A percentile compares a stretch with the other conserved stretches of the same genome.
phyloP scores from a whole-genome alignment of 2,888 invertebrate species.

The Diploptera punctata region DNA sequence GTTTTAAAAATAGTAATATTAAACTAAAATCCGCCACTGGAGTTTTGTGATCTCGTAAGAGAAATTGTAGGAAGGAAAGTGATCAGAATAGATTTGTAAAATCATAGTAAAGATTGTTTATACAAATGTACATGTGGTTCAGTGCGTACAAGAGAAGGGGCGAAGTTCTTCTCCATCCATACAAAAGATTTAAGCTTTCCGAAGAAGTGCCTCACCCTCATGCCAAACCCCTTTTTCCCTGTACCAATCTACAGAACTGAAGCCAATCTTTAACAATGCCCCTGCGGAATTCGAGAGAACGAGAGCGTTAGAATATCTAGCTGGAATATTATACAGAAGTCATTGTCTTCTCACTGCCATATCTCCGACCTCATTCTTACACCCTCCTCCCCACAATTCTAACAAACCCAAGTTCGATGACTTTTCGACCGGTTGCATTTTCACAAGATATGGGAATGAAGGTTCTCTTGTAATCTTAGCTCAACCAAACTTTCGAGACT shows the following conservation, averaged over 20 bases:
- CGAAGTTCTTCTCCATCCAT: neutral
- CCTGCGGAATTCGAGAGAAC: neutral
- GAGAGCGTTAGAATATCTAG: neutral
- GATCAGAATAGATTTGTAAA: too few relatives aligned
- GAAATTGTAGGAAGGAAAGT: too few relatives aligned
- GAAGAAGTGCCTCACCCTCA: neutral
- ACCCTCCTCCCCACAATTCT: neutral
- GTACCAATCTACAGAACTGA: neutral
- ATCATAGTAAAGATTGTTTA: neutral
- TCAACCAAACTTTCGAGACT: too few relatives aligned
- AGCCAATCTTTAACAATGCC: constrained; percentile 1
- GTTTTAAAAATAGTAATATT: too few relatives aligned
- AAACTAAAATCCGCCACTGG: too few relatives aligned
- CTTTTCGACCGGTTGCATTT: constrained; percentile 2
- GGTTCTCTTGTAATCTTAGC: constrained; percentile 2
- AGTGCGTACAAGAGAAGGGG: neutral
- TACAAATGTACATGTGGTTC: neutral
- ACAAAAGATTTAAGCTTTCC: neutral
- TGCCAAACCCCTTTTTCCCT: neutral
- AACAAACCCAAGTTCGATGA: constrained; percentile 10
- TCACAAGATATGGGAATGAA: neutral
- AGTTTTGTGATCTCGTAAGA: too few relatives aligned
- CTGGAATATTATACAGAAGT: neutral
- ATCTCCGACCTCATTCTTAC: neutral
- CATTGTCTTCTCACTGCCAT: neutral